Evolutionary conservation across 2,888 invertebrate species (phyloP), one percentile per base, ranked within the genome.

Genomic region (Hylaea fasciaria): DNA sequence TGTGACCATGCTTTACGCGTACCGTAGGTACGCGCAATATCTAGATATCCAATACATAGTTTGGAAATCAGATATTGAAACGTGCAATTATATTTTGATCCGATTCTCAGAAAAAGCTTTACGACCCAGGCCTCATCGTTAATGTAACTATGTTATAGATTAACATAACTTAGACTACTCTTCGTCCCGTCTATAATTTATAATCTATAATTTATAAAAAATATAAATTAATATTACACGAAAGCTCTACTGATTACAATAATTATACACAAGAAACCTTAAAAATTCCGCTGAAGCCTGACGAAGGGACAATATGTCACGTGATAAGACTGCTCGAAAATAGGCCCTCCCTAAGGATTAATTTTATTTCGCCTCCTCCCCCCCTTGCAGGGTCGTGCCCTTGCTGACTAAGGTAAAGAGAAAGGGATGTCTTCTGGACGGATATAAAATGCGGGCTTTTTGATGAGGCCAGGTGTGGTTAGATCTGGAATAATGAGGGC

Each of bases 381-480:
- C n/a, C 41, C 45, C 58, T 52, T 45, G 50, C 53, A 29, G 47
- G 63, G 52, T 45, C 45, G 58, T 57, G 57, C 67, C 56, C 56
- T 53, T 58, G 70, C 70, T 72, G 68, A 69, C 69, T 66, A 48
- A 64, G 66, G 54, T 28, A 51, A 57, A 72, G 69, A 72, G 68
- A 69, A 69, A 69, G 32, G 47, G 43, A 61, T 66, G 60, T 57
- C 61, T 56, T 59, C 56, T 57, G 47, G 61, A 39, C 54, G 28
- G 46, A 50, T 61, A 32, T 63, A 58, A 63, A 68, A 68, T 53
- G 47, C 16, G 55, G 55, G 22, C 52, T 49, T 57, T 50, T 28
- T 14, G 41, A 49, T 40, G 49, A 40, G 11, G 28, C 45, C 16
- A 13, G 37, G 45, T 22, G 28, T 52, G 47, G 57, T 32, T 22